A percentile compares a stretch with the other conserved stretches of the same genome.
Evolutionary conservation across 2,888 invertebrate species (phyloP).

Genomic region (Opisthograptis luteolata): DNA sequence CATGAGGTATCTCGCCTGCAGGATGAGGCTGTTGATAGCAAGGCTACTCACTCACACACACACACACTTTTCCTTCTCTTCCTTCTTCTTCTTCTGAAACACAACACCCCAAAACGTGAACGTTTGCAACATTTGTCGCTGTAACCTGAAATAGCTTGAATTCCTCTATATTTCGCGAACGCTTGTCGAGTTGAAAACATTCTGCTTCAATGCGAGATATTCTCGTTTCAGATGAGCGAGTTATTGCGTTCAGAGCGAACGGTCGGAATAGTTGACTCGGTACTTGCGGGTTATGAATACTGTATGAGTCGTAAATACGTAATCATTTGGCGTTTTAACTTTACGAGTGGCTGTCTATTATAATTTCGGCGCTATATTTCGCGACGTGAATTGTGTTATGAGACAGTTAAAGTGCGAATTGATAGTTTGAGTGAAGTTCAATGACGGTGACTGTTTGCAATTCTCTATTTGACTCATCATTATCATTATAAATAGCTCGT

Average conservation of each 20-base stretch:
- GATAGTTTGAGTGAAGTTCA: too few species aligned
- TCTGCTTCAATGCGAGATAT: conserved; percentile 20
- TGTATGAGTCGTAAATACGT: not conserved
- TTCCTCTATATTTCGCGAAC: conserved; percentile 5
- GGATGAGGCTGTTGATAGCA: too few species aligned
- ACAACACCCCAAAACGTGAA: conserved; percentile 6
- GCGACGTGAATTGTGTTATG: not conserved
- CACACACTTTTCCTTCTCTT: too few species aligned
- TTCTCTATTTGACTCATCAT: too few species aligned
- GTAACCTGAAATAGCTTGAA: conserved; percentile 8
- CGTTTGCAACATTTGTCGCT: conserved; percentile 9
- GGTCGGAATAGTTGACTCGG: conserved; percentile 3
- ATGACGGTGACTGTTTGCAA: too few species aligned
- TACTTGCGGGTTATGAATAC: not conserved
- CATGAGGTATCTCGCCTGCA: too few species aligned
- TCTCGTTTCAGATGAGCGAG: conserved; percentile 14
- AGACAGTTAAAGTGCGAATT: not conserved
- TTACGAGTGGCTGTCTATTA: not conserved
- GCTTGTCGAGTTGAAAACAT: conserved; percentile 12
- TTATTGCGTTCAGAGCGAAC: conserved; percentile 1
- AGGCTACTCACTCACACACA: too few species aligned
- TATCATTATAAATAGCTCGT: too few species aligned
- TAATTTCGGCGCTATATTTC: not conserved
- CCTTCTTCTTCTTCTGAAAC: conserved; percentile 1
- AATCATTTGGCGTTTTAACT: conserved; percentile 3